Conservation (phyloP, 2,888 invertebrate genomes). For the Cantharis nigra region DNA sequence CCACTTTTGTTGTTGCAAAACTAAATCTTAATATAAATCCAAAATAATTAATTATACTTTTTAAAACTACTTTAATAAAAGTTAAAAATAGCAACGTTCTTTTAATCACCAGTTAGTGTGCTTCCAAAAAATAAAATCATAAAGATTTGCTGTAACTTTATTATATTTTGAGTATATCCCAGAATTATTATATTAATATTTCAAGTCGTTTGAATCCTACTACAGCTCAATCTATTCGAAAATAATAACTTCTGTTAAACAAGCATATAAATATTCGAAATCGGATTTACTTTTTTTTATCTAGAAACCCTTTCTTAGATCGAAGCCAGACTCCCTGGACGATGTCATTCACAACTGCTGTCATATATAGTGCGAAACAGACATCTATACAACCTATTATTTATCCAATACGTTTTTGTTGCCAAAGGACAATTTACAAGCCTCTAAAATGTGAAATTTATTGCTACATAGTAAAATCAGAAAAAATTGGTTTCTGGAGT, state of each 20-base stretch:
- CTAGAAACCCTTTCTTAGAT: constrained; percentile 17
- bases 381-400: constrained; percentile 35
- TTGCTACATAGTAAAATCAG: not conserved
- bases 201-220: not conserved
- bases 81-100: not conserved
- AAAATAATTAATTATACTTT: not conserved
- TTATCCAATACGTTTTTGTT: constrained; percentile 40
- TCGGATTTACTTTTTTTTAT: constrained; percentile 15
- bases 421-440: constrained; percentile 34
- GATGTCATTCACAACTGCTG: constrained; percentile 29
- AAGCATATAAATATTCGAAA: constrained; percentile 6
- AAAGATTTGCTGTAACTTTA: not conserved
- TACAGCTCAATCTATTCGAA: not conserved
- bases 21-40: not conserved
- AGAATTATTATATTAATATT: no score
- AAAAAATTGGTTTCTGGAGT: not conserved
- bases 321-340: constrained; percentile 28
- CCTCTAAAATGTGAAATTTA: constrained; percentile 34
- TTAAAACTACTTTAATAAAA: not conserved
- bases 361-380: constrained; percentile 27
- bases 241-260: not conserved
- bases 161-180: not conserved
- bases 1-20: not conserved
- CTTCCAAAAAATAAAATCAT: no score
- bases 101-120: no score